Conservation (phyloP, 2,113 vertebrate species). For the Bufo bufo region DNA sequence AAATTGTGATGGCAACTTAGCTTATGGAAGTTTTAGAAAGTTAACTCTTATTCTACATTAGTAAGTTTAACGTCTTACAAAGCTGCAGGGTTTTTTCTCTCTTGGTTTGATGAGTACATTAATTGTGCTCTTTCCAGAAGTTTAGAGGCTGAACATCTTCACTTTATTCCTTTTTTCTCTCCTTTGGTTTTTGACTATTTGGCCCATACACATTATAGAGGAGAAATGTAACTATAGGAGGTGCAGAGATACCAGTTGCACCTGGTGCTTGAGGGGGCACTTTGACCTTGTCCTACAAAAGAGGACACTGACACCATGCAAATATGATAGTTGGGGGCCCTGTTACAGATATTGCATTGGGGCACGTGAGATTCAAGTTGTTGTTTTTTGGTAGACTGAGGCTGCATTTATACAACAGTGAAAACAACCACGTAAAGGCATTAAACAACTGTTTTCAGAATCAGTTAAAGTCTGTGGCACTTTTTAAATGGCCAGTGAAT, state of each 20-base stretch:
- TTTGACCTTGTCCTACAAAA: not conserved
- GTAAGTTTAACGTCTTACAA: not conserved
- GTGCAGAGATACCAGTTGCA: not conserved
- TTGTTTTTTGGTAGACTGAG: no score
- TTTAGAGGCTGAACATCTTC: not conserved
- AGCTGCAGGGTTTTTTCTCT: not conserved
- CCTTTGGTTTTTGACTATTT: not conserved
- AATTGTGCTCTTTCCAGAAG: not conserved
- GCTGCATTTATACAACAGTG: no score
- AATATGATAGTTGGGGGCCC: not conserved
- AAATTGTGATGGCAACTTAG: slow-evolving; percentile 55
- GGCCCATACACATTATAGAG: not conserved
- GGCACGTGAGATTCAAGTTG: no score
- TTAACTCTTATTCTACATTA: slow-evolving; percentile 38
- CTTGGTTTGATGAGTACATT: not conserved
- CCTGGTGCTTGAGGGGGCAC: not conserved
- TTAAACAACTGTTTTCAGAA: no score
- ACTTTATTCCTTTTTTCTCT: not conserved
- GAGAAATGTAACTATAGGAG: not conserved
- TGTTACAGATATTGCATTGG: not conserved
- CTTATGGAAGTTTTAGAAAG: slow-evolving; percentile 26
- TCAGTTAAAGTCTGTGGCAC: no score
- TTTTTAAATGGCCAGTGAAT: no score
- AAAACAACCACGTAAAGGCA: no score
- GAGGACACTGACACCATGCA: no score